These are phyloP conservation scores for Eumacrocentrus americanus DNA, from an alignment of 2,888 invertebrate species.

Conservation along the genomic window DNA sequence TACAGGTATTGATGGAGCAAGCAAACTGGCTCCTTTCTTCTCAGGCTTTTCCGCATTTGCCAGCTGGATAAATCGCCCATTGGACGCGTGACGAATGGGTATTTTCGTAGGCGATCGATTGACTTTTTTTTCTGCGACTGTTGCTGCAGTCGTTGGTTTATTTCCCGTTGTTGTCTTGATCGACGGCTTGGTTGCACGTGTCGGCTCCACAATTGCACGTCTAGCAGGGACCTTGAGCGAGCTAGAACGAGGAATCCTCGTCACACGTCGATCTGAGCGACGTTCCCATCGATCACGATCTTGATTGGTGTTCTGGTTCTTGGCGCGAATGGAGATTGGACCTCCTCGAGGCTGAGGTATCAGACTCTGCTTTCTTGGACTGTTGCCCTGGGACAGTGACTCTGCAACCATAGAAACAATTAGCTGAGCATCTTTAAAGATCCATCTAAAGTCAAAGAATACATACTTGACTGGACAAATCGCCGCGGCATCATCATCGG, in stretches of 20 bases:
- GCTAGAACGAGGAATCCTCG: slow-evolving; percentile 22
- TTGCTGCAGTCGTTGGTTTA: not conserved
- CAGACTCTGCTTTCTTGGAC: slow-evolving; percentile 53
- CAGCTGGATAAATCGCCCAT: slow-evolving; percentile 22
- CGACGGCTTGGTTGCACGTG: slow-evolving; percentile 1
- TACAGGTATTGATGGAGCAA: not conserved
- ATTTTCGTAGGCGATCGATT: slow-evolving; percentile 54
- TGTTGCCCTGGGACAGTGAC: slow-evolving; percentile 55
- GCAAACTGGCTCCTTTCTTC: slow-evolving; percentile 12
- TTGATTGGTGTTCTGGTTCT: not conserved
- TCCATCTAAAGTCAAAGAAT: not conserved
- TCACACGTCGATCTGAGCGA: slow-evolving; percentile 16
- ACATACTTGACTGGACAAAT: slow-evolving; percentile 25
- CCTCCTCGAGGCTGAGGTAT: slow-evolving; percentile 51
- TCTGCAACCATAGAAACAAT: slow-evolving; percentile 39
- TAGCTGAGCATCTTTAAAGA: not conserved
- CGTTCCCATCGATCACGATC: slow-evolving; percentile 27
- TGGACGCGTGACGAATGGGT: slow-evolving; percentile 39
- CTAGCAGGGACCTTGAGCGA: slow-evolving; percentile 12
- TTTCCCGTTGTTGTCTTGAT: not conserved
- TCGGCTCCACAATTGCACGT: slow-evolving; percentile 11
- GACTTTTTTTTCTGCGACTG: slow-evolving; percentile 19
- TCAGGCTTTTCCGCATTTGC: slow-evolving; percentile 23
- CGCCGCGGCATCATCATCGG: slow-evolving; percentile 18
- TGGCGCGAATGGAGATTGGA: slow-evolving; percentile 3